A percentile compares a stretch with the other conserved stretches of the same genome.
These are phyloP conservation scores for Eupithecia pulchellata DNA, from an alignment of 2,888 invertebrate species.

Conservation along the genomic window DNA sequence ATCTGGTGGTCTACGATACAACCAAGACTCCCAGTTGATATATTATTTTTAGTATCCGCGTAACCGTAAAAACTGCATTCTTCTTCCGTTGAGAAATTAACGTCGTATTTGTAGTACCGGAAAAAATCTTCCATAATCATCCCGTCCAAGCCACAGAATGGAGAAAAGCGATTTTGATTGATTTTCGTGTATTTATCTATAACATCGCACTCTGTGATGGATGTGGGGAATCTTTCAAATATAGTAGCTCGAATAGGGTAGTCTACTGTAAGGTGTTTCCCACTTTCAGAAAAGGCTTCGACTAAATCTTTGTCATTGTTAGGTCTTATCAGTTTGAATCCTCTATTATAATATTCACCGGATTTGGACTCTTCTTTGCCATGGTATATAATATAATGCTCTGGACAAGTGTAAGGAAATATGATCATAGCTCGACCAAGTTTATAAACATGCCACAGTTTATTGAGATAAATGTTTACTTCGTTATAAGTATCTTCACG, in stretches of 20 bases:
- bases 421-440: conserved; percentile 48
- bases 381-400: conserved; percentile 50
- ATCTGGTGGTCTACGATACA: conserved; percentile 51
- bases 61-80: conserved; percentile 53
- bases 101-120: conserved; percentile 54
- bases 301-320: conserved; percentile 36
- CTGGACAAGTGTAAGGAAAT: conserved; percentile 59
- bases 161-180: conserved; percentile 45
- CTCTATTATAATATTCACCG: conserved; percentile 54
- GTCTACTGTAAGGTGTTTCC: conserved; percentile 45
- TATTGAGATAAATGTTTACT: conserved; percentile 55
- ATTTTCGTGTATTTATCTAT: conserved; percentile 50
- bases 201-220: conserved; percentile 53
- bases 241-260: conserved; percentile 60
- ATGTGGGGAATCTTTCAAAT: conserved; percentile 62
- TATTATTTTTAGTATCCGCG: conserved; percentile 32
- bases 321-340: conserved; percentile 48
- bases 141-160: conserved; percentile 63
- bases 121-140: conserved; percentile 60
- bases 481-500: conserved; percentile 34
- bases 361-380: conserved; percentile 45
- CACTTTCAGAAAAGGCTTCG: conserved; percentile 35
- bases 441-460: conserved; percentile 56
- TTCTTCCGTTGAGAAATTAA: conserved; percentile 42
- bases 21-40: conserved; percentile 55